A percentile compares a stretch with the other conserved stretches of the same genome.
Conservation (phyloP, 1,140 invertebrate species). For the Leptestheria dahalacensis region DNA sequence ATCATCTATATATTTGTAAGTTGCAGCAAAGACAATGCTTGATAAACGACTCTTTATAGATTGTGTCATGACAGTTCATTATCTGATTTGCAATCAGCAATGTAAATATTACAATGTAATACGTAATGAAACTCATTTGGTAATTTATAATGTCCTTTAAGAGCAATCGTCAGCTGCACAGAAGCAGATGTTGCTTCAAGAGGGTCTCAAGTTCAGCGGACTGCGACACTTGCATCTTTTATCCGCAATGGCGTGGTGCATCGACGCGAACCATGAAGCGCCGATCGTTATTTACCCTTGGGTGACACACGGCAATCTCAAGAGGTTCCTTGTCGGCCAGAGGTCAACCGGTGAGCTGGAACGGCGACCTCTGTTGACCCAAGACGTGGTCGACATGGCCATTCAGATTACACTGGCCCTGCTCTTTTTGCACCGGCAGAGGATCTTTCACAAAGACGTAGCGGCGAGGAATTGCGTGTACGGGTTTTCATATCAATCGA, state of each 20-base stretch:
- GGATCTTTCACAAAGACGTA: conserved; percentile 81
- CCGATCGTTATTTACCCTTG: conserved; percentile 69
- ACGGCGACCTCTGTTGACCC: conserved; percentile 51
- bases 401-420: conserved; percentile 73
- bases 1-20: too few relatives aligned
- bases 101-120: too few relatives aligned
- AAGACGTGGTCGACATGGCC: conserved; percentile 86
- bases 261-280: conserved; percentile 46
- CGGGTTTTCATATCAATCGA: conserved; percentile 26
- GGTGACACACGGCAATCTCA: conserved; percentile 67
- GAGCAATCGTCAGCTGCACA: conserved; percentile 69
- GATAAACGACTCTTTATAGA: too few relatives aligned
- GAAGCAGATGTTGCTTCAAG: conserved; percentile 59
- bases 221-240: conserved; percentile 67
- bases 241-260: conserved; percentile 60
- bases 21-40: too few relatives aligned
- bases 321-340: conserved; percentile 46
- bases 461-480: conserved; percentile 86
- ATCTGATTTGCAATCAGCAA: too few relatives aligned
- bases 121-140: too few relatives aligned
- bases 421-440: conserved; percentile 76
- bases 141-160: too few relatives aligned
- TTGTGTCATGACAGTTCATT: too few relatives aligned
- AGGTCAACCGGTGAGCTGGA: conserved; percentile 37
- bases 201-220: conserved; percentile 67